Evolutionary conservation across 2,797 vertebrate genomes (phyloP).

Genomic region (Muscicapa striata): DNA sequence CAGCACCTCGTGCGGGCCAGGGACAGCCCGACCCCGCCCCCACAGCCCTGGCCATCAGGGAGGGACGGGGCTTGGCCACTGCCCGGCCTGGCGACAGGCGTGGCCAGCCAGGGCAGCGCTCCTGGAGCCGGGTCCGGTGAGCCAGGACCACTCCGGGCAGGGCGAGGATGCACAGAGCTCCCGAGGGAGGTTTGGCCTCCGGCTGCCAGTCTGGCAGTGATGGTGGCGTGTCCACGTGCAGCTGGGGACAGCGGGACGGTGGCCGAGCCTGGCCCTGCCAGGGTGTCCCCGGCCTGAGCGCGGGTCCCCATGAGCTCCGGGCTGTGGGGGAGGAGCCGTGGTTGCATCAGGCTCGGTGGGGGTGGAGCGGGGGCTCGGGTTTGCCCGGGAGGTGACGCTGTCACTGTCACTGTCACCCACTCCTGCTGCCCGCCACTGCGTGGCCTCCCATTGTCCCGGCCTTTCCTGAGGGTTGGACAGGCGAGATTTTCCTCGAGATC

Average conservation of each 20-base stretch:
- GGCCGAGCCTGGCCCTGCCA: too few relatives aligned
- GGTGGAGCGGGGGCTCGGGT: background rate
- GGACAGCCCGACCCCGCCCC: background rate
- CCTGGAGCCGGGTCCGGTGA: background rate
- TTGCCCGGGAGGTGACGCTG: background rate
- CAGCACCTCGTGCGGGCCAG: background rate
- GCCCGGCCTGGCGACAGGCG: fast-evolving
- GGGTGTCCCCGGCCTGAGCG: background rate
- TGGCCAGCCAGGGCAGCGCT: background rate
- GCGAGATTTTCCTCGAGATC: background rate
- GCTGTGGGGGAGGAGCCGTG: background rate
- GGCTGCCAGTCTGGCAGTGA: fast-evolving
- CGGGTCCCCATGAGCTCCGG: background rate
- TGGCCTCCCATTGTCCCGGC: fast-evolving
- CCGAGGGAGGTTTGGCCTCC: background rate
- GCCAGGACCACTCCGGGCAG: background rate
- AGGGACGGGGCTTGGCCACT: fast-evolving
- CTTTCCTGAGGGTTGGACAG: background rate
- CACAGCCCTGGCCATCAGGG: fast-evolving
- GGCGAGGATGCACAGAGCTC: background rate
- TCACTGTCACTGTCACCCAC: background rate
- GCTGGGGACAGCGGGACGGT: fast-evolving
- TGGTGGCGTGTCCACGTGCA: fast-evolving
- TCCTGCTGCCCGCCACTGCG: fast-evolving
- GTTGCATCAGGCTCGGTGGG: conserved; percentile 35